A percentile compares a stretch with the other conserved stretches of the same genome.
phyloP scores from a whole-genome alignment of 2,797 vertebrate genomes.

The Urosaurus nigricauda region DNA sequence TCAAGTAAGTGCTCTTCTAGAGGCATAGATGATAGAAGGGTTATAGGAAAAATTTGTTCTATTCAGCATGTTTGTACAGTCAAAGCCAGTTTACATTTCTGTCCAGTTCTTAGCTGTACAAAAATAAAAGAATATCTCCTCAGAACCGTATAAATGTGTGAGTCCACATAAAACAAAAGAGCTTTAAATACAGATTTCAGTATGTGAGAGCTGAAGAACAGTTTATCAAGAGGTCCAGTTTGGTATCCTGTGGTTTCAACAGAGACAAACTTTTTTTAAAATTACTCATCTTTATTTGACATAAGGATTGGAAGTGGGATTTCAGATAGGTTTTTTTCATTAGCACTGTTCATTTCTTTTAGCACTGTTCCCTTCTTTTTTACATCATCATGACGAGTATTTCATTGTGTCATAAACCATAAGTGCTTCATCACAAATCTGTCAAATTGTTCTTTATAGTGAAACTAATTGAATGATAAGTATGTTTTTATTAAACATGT shows the following conservation, averaged over 20 bases:
- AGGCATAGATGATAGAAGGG: neutral
- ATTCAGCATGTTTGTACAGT: rapidly evolving
- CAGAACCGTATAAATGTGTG: neutral
- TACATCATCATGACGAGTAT: neutral
- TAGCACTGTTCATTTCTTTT: neutral
- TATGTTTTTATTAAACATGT: neutral
- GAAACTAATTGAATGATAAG: conserved; percentile 4
- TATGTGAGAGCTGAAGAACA: neutral
- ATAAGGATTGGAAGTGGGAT: neutral
- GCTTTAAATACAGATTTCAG: neutral
- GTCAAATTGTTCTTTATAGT: neutral
- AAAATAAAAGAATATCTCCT: neutral
- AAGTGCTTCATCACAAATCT: neutral
- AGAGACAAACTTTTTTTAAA: neutral
- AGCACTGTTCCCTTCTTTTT: neutral
- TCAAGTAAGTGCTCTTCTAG: conserved; percentile 85
- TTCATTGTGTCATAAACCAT: neutral
- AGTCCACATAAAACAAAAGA: neutral
- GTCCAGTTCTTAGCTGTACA: neutral
- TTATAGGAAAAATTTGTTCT: neutral
- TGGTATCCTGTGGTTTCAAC: neutral
- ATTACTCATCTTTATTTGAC: neutral
- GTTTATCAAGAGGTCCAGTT: neutral
- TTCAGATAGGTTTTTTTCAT: neutral
- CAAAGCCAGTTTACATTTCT: neutral